These are phyloP conservation scores for Tetragnatha versicolor DNA, from an alignment of 1,140 invertebrate species.

Conservation along the genomic window DNA sequence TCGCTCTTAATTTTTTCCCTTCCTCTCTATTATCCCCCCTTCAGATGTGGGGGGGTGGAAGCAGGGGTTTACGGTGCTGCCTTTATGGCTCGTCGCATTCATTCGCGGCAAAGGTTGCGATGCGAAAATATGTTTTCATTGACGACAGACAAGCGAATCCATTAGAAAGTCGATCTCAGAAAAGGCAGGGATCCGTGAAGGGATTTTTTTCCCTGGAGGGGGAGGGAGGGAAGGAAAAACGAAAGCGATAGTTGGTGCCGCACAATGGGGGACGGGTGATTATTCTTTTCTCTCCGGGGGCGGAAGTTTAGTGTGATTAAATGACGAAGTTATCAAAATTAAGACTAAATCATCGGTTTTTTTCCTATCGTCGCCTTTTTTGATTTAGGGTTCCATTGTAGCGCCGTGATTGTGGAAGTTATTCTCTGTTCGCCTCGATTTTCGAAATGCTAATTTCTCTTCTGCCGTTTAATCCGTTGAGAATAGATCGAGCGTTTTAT, in stretches of 20 bases:
- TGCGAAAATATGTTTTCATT: slow-evolving; percentile 52
- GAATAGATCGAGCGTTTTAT: too few relatives aligned
- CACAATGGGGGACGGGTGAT: not conserved
- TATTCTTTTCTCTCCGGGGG: not conserved
- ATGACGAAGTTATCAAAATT: slow-evolving; percentile 5
- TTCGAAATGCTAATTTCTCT: too few relatives aligned
- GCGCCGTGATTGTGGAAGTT: too few relatives aligned
- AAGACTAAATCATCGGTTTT: slow-evolving; percentile 9
- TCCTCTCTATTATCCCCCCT: slow-evolving; percentile 18
- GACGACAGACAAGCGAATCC: slow-evolving; percentile 47
- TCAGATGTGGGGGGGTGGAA: not conserved
- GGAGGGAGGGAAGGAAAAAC: not conserved
- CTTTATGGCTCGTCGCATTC: slow-evolving; percentile 37
- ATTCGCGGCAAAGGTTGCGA: slow-evolving; percentile 27
- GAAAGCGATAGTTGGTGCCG: not conserved
- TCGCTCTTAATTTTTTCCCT: slow-evolving; percentile 49
- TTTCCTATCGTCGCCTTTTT: too few relatives aligned
- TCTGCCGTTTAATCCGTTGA: too few relatives aligned
- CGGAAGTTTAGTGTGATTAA: not conserved
- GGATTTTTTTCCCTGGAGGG: not conserved
- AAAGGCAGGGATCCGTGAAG: slow-evolving; percentile 10
- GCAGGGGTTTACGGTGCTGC: slow-evolving; percentile 25
- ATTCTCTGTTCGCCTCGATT: too few relatives aligned
- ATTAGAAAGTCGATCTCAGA: slow-evolving; percentile 35
- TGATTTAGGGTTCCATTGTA: too few relatives aligned